A percentile compares a stretch with the other conserved stretches of the same genome.
Conservation (phyloP, 2,797 vertebrate genomes). For the Pseudotriccus pelzelni region DNA sequence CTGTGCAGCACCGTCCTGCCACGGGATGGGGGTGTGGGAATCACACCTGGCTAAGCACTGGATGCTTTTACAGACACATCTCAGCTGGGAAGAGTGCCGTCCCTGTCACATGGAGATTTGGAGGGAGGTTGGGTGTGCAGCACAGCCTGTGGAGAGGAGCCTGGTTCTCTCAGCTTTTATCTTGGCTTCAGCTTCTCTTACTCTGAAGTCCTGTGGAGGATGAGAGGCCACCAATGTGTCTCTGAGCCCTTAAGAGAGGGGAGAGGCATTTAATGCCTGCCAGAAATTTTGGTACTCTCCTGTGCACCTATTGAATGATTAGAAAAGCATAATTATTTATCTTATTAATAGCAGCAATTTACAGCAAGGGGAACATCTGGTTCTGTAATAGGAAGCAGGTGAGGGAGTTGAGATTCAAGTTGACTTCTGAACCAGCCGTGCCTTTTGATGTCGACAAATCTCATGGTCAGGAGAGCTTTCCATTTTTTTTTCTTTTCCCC, state of each 20-base stretch:
- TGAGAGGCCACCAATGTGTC: background rate
- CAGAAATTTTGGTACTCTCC: conserved; percentile 8
- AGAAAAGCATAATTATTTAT: conserved; percentile 45
- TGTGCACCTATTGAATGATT: conserved; percentile 46
- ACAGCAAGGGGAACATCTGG: conserved; percentile 18
- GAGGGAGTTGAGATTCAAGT: background rate
- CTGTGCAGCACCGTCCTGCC: background rate
- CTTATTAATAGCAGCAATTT: conserved; percentile 54
- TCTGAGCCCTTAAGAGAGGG: background rate
- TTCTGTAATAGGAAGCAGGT: conserved; percentile 46
- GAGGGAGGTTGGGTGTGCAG: background rate
- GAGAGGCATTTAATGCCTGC: background rate
- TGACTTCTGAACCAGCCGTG: background rate
- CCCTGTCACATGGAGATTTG: background rate
- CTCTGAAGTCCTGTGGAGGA: background rate
- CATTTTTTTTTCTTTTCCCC: background rate
- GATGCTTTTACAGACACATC: accelerated
- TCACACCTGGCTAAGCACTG: background rate
- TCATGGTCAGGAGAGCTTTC: background rate
- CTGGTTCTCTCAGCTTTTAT: background rate
- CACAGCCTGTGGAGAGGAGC: background rate
- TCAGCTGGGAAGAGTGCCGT: background rate
- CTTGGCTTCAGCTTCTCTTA: background rate
- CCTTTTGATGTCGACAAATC: background rate
- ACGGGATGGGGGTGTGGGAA: background rate